Evolutionary conservation across 2,888 invertebrate genomes (phyloP).

Genomic region (Timema cristinae): DNA sequence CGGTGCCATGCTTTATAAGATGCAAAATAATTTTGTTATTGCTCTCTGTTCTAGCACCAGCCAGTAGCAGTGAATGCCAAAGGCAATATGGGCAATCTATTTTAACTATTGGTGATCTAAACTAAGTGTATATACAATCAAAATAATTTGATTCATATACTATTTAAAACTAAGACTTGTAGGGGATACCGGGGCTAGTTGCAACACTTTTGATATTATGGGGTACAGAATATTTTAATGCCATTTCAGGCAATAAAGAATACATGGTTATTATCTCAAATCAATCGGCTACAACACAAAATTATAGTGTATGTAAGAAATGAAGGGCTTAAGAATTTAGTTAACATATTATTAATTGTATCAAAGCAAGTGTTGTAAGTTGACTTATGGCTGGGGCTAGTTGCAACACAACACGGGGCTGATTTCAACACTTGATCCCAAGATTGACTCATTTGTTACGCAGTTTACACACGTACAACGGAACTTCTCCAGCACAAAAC

Average conservation of each 20-base stretch:
- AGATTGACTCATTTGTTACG: neutral
- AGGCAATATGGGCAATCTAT: too few relatives aligned
- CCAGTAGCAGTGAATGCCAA: too few relatives aligned
- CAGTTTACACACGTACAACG: conserved; percentile 8
- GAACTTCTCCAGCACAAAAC: conserved; percentile 12
- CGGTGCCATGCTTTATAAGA: too few relatives aligned
- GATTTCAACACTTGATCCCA: conserved; percentile 10
- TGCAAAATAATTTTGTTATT: too few relatives aligned
- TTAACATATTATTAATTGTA: neutral
- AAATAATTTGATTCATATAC: too few relatives aligned
- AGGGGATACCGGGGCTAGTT: conserved; percentile 13
- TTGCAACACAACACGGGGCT: conserved; percentile 7
- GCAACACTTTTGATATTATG: neutral
- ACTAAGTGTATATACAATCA: too few relatives aligned
- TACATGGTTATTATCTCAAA: conserved; percentile 10
- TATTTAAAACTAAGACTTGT: too few relatives aligned
- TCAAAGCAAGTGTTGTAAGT: neutral
- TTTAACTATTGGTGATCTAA: too few relatives aligned
- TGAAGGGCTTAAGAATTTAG: neutral
- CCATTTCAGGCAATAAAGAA: neutral
- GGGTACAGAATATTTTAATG: neutral
- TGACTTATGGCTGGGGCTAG: neutral
- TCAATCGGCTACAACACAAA: neutral
- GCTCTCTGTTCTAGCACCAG: too few relatives aligned
- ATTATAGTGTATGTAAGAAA: neutral